Conservation (phyloP, 2,888 invertebrate genomes). For the Himalopsyche kuldschensis region DNA sequence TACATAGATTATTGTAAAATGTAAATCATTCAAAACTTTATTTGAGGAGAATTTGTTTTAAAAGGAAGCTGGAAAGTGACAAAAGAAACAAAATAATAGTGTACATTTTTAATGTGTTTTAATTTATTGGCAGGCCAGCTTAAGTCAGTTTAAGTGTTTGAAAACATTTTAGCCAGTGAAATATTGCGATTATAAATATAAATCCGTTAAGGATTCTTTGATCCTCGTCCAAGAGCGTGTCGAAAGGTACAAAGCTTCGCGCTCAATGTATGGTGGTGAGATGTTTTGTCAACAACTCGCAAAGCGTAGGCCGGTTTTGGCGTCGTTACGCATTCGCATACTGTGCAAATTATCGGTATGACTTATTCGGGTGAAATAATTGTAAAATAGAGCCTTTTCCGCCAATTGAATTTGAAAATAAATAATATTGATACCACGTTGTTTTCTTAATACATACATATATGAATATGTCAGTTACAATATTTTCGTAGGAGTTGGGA, state of each 20-base stretch:
- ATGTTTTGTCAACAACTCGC: background rate
- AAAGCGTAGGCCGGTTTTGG: background rate
- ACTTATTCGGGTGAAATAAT: too few relatives aligned
- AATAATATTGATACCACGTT: too few relatives aligned
- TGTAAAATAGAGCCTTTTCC: too few relatives aligned
- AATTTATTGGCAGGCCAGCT: background rate
- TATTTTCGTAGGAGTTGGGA: too few relatives aligned
- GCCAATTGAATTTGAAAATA: too few relatives aligned
- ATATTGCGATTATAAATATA: background rate
- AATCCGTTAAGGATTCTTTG: background rate
- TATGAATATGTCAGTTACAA: too few relatives aligned
- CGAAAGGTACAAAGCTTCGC: background rate
- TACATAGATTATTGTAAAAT: too few relatives aligned
- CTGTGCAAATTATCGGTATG: background rate
- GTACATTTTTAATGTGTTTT: background rate
- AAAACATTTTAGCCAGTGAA: background rate
- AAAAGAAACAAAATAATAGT: too few relatives aligned
- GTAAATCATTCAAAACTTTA: too few relatives aligned
- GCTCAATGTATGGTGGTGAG: background rate
- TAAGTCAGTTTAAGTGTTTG: background rate
- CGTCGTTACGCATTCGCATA: background rate
- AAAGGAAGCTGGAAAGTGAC: too few relatives aligned
- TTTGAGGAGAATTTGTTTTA: too few relatives aligned
- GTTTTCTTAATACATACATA: too few relatives aligned
- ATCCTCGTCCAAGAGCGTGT: background rate